Evolutionary conservation across 2,888 invertebrate species (phyloP).

Genomic region (Machimus atricapillus): DNA sequence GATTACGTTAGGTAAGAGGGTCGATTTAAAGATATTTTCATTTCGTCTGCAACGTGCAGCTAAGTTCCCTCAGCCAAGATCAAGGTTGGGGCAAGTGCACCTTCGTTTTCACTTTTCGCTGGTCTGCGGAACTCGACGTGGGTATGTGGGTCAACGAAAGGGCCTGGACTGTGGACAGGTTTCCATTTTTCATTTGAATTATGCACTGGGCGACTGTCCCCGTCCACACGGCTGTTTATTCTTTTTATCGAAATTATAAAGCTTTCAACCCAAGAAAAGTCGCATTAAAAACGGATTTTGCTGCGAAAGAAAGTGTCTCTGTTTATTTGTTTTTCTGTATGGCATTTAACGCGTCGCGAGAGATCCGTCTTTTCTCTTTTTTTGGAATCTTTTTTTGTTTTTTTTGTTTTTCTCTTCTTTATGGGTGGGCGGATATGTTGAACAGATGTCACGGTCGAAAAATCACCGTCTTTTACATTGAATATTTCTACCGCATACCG

Average conservation of each 20-base stretch:
- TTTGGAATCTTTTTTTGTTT: not conserved
- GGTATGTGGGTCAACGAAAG: slow-evolving; percentile 27
- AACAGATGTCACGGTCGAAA: slow-evolving; percentile 30
- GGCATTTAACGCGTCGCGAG: not conserved
- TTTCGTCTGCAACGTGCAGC: not conserved
- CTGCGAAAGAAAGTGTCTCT: slow-evolving; percentile 32
- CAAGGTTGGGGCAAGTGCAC: slow-evolving; percentile 26
- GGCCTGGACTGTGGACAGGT: slow-evolving; percentile 1
- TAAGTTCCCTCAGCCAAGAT: not conserved
- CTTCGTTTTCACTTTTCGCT: not conserved
- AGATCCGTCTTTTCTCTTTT: slow-evolving; percentile 38
- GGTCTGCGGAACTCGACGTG: not conserved
- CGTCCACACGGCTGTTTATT: not conserved
- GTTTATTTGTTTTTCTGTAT: not conserved
- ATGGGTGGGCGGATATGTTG: slow-evolving; percentile 30
- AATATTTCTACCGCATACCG: not conserved
- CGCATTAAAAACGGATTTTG: slow-evolving; percentile 8
- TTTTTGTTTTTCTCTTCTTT: not conserved
- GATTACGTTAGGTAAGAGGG: not conserved
- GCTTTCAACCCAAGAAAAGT: not conserved
- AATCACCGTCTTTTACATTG: not conserved
- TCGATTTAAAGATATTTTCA: not conserved
- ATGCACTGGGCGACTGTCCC: not conserved
- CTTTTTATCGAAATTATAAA: not conserved
- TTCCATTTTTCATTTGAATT: not conserved